A percentile compares a stretch with the other conserved stretches of the same genome.
Conservation (phyloP, 2,888 invertebrate genomes). For the Nemurella pictetii region DNA sequence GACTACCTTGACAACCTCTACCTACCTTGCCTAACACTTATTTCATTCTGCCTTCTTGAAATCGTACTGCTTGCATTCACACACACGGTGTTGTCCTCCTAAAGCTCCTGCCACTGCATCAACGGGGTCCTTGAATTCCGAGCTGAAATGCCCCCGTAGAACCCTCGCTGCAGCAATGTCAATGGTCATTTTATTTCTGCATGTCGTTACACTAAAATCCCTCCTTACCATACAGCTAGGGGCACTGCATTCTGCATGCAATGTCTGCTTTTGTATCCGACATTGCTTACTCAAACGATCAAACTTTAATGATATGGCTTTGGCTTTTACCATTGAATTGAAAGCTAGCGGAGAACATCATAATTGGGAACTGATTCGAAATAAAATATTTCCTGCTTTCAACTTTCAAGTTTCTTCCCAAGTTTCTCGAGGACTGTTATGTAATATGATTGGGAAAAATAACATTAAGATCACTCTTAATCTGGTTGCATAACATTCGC, state of each 20-base stretch:
- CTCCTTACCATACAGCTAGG: background rate
- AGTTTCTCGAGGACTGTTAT: background rate
- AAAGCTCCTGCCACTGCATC: background rate
- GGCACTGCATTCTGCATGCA: background rate
- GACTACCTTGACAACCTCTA: too few relatives aligned
- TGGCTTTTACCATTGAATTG: background rate
- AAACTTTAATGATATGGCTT: conserved; percentile 11
- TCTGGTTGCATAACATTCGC: background rate
- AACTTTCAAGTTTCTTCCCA: background rate
- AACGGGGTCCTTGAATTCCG: background rate
- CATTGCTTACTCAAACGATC: conserved; percentile 21
- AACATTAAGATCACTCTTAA: background rate
- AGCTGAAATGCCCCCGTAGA: background rate
- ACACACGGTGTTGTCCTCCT: background rate
- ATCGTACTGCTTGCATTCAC: background rate
- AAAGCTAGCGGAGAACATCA: background rate
- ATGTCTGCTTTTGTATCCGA: background rate
- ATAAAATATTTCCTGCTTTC: background rate
- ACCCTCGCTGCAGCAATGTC: background rate
- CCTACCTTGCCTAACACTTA: too few relatives aligned
- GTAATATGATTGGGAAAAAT: background rate
- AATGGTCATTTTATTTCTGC: background rate
- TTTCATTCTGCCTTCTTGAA: background rate
- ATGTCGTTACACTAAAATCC: background rate
- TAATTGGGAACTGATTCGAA: background rate